These are phyloP conservation scores for Danionella dracula DNA, from an alignment of 2,797 vertebrate species.

Conservation along the genomic window DNA sequence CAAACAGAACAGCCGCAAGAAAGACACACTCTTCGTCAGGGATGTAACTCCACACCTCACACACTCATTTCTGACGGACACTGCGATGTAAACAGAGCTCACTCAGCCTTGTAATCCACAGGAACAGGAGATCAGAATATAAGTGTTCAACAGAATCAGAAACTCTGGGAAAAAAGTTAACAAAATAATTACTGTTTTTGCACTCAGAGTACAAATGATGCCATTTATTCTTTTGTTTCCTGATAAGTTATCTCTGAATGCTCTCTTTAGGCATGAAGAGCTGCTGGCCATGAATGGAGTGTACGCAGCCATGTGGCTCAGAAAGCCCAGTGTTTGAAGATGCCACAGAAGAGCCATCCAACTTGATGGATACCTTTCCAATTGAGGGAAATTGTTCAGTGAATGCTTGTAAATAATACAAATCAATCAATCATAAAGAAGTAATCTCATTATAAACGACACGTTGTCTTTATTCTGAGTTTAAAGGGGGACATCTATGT, in stretches of 20 bases:
- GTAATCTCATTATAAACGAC: too few relatives aligned
- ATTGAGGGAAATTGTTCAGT: too few relatives aligned
- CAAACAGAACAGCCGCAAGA: constrained; percentile 28
- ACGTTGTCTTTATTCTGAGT: too few relatives aligned
- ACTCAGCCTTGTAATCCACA: constrained; percentile 39
- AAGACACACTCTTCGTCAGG: constrained; percentile 32
- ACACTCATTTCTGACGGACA: constrained; percentile 57
- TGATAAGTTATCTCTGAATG: background rate
- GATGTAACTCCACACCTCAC: constrained; percentile 40
- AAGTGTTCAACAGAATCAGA: constrained; percentile 3
- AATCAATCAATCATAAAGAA: too few relatives aligned
- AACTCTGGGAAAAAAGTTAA: constrained; percentile 32
- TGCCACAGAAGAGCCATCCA: constrained; percentile 14
- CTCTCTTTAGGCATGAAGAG: constrained; percentile 68
- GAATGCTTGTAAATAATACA: constrained; percentile 27
- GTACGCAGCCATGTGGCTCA: constrained; percentile 78
- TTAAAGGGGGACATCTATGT: too few relatives aligned
- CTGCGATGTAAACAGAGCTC: constrained; percentile 60
- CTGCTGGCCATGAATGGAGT: constrained; percentile 67
- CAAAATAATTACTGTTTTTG: too few relatives aligned
- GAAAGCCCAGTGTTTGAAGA: constrained; percentile 55
- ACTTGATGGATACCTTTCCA: too few relatives aligned
- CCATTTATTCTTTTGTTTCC: too few relatives aligned
- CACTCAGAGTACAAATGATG: too few relatives aligned
- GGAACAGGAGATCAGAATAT: constrained; percentile 51